A percentile compares a stretch with the other conserved stretches of the same genome.
These are phyloP conservation scores for Papilio gigon DNA, from an alignment of 2,888 invertebrate species.

Conservation along the genomic window DNA sequence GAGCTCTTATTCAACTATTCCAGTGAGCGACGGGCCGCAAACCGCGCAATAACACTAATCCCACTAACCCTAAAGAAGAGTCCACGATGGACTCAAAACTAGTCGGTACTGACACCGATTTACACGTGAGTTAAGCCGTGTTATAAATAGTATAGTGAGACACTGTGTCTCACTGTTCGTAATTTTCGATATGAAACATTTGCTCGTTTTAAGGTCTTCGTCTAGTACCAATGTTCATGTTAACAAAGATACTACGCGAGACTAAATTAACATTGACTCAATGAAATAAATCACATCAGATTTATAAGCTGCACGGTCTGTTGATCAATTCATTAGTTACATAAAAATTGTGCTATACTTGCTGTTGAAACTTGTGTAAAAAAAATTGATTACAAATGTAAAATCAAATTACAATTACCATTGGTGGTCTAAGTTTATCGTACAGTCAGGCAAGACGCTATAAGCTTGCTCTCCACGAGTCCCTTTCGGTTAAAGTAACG, in stretches of 20 bases:
- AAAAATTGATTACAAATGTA: conserved; percentile 14
- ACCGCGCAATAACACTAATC: too few species aligned
- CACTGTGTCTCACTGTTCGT: too few species aligned
- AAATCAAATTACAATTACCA: neutral
- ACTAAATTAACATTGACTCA: conserved; percentile 8
- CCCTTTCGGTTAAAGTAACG: neutral
- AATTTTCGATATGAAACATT: too few species aligned
- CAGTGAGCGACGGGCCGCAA: too few species aligned
- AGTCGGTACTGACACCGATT: too few species aligned
- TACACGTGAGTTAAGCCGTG: too few species aligned
- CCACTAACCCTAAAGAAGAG: too few species aligned
- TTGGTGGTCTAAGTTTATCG: neutral
- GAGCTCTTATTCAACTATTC: too few species aligned
- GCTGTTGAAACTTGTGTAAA: neutral
- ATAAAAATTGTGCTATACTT: conserved; percentile 15
- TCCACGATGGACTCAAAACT: too few species aligned
- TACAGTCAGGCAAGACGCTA: neutral
- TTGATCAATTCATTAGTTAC: conserved; percentile 22
- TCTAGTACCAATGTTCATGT: neutral
- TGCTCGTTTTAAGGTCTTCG: neutral
- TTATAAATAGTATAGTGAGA: too few species aligned
- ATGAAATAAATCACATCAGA: conserved; percentile 10
- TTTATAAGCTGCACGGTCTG: conserved; percentile 14
- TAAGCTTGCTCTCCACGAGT: neutral
- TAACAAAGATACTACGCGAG: neutral